Percentiles rank a stretch among this genome's conserved stretches.
These are phyloP conservation scores for Dioctria rufipes DNA, from an alignment of 2,888 invertebrate genomes.

Conservation along the genomic window DNA sequence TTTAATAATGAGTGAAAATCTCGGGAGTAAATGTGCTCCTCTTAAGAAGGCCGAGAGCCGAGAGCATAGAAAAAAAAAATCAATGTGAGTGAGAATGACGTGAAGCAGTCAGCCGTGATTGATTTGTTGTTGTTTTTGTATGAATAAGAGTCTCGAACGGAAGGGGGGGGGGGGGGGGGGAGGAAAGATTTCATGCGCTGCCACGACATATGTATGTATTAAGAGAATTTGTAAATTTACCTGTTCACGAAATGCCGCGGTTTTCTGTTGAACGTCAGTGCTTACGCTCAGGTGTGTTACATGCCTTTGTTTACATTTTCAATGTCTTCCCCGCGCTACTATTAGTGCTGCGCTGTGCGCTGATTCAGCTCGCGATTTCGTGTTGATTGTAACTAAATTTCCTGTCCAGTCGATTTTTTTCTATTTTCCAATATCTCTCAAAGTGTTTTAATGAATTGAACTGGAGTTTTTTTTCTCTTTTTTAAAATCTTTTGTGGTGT, in stretches of 20 bases:
- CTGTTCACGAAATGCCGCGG: not conserved
- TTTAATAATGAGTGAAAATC: conserved; percentile 15
- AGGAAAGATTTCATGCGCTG: no score
- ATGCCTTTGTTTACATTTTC: conserved; percentile 32
- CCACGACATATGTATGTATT: no score
- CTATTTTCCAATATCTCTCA: not conserved
- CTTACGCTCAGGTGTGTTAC: conserved; percentile 2
- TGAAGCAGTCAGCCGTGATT: conserved; percentile 24
- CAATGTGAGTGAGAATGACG: not conserved
- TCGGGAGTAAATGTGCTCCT: not conserved
- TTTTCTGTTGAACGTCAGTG: conserved; percentile 3
- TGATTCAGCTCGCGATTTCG: not conserved
- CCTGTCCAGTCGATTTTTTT: not conserved
- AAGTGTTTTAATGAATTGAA: conserved; percentile 4
- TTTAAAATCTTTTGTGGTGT: not conserved
- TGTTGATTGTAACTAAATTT: not conserved
- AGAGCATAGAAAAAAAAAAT: not conserved
- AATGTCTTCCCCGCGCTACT: not conserved
- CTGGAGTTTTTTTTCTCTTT: not conserved
- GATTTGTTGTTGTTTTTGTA: not conserved
- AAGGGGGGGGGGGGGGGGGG: not conserved
- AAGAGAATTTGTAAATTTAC: conserved; percentile 22
- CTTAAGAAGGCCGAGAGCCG: not conserved
- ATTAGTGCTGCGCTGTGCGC: not conserved
- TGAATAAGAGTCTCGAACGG: not conserved